Evolutionary conservation across 2,888 invertebrate species (phyloP).

Genomic region (Ochropacha duplaris): DNA sequence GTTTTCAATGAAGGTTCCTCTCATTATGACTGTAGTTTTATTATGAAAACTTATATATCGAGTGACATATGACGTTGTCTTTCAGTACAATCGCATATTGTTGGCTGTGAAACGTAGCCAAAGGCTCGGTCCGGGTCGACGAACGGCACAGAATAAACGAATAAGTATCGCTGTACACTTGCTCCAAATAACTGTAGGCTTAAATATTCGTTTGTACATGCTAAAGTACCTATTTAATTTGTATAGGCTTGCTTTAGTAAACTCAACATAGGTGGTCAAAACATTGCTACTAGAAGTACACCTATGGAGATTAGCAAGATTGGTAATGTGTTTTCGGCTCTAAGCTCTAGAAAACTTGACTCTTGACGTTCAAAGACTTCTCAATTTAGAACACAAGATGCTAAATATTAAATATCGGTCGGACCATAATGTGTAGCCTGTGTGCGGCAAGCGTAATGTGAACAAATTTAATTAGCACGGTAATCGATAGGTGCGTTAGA

Average conservation of each 20-base stretch:
- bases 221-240: no score
- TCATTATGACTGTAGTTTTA: background rate
- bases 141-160: background rate
- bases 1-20: background rate
- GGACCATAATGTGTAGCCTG: background rate
- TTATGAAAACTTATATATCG: background rate
- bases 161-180: background rate
- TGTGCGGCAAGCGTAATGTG: background rate
- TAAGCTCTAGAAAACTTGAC: no score
- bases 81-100: background rate
- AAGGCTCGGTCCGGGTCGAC: background rate
- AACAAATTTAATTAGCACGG: conserved; percentile 12
- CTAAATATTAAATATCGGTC: background rate
- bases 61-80: background rate
- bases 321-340: no score
- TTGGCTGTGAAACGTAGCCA: background rate
- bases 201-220: no score
- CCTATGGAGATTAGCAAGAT: no score
- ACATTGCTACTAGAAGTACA: no score
- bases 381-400: no score
- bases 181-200: no score
- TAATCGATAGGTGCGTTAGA: conserved; percentile 8
- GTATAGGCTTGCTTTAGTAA: no score
- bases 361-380: no score
- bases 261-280: no score